Conservation (phyloP, 2,888 invertebrate genomes). For the Drosophila niveifrons region DNA sequence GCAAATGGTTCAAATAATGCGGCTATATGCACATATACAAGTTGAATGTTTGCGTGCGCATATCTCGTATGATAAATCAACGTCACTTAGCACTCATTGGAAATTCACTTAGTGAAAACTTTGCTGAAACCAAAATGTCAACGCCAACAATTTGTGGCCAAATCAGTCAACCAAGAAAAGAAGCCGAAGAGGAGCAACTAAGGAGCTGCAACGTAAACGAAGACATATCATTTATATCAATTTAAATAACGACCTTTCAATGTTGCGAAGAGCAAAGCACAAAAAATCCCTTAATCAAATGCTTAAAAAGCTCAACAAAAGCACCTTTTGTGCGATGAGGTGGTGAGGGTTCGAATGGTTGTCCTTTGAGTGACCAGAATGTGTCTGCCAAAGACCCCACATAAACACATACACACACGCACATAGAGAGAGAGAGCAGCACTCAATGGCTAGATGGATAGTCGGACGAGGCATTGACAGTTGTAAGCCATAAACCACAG, state of each 20-base stretch:
- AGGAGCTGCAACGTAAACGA: conserved; percentile 25
- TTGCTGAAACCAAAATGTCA: conserved; percentile 58
- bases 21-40: conserved; percentile 19
- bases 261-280: conserved; percentile 54
- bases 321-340: conserved; percentile 49
- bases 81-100: conserved; percentile 69
- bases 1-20: conserved; percentile 50
- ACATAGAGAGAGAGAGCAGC: conserved; percentile 7
- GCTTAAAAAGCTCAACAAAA: conserved; percentile 67
- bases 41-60: conserved; percentile 12
- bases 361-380: conserved; percentile 43
- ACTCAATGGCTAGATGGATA: conserved; percentile 65
- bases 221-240: conserved; percentile 82
- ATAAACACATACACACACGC: conserved; percentile 5
- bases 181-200: conserved; percentile 1
- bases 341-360: conserved; percentile 1
- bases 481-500: conserved; percentile 83
- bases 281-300: conserved; percentile 68
- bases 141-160: conserved; percentile 43
- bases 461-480: conserved; percentile 74
- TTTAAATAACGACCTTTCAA: conserved; percentile 83
- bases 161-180: conserved; percentile 46
- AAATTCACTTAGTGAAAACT: conserved; percentile 66
- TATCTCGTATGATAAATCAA: conserved; percentile 69
- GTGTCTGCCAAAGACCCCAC: conserved; percentile 12